Evolutionary conservation across 2,797 vertebrate genomes (phyloP).

Genomic region (Pseudomugil gertrudae): DNA sequence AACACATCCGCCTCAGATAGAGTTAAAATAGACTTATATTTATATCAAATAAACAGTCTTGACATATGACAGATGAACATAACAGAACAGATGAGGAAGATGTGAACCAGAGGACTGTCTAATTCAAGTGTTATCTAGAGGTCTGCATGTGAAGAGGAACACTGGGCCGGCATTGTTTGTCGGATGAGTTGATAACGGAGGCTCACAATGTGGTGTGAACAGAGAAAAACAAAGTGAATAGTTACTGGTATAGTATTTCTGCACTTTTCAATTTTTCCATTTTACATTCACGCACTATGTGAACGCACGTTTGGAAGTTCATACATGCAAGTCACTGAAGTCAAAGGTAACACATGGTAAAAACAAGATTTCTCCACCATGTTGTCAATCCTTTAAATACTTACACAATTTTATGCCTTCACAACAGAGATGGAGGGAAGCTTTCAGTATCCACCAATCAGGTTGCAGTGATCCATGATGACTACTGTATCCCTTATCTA

Average conservation of each 20-base stretch:
- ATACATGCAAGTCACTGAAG: slow-evolving; percentile 37
- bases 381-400: slow-evolving; percentile 55
- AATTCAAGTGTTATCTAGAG: not conserved
- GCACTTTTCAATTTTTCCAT: not conserved
- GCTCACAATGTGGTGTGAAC: slow-evolving; percentile 9
- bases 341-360: slow-evolving; percentile 50
- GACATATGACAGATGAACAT: slow-evolving; percentile 20
- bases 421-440: slow-evolving; percentile 34
- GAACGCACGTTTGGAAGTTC: slow-evolving; percentile 10
- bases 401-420: slow-evolving; percentile 7
- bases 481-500: slow-evolving; percentile 15
- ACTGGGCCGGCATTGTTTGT: not conserved
- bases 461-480: slow-evolving; percentile 19
- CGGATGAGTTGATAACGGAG: slow-evolving; percentile 11
- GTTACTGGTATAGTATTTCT: slow-evolving; percentile 2
- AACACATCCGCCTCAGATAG: slow-evolving; percentile 24
- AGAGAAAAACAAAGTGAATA: not conserved
- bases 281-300: not conserved
- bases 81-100: slow-evolving; percentile 3
- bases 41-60: not conserved
- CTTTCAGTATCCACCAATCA: slow-evolving; percentile 47
- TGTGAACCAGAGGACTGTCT: slow-evolving; percentile 6
- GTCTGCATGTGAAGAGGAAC: slow-evolving; percentile 3
- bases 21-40: slow-evolving; percentile 17
- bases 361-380: slow-evolving; percentile 60